Base-by-base conservation (phyloP, 1,140 invertebrate species). In the Xylocopa sonorina region DNA sequence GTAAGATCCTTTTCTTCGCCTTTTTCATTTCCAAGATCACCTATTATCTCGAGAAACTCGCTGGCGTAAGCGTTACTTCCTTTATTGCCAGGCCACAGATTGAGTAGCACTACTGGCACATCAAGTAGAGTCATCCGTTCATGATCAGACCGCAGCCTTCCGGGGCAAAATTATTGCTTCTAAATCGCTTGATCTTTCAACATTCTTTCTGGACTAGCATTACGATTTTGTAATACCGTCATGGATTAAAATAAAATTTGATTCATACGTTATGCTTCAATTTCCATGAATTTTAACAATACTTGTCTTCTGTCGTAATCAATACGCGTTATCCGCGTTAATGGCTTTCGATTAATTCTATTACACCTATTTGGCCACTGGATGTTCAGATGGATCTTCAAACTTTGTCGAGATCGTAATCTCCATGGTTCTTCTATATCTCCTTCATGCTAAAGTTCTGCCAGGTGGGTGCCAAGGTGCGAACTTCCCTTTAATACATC, bases 1-100 rank as follows among this genome's bases (percentile, higher is more conserved):
- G 29, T 48, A 41, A 62, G 14, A 21, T 21, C 27, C 67, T 55
- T 64, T 78, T 41, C 67, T 50, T 41, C 58, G 18, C 46, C 3
- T 72, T 73, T 72, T 32, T 68, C 63, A 78, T 84, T 81, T 85
- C 68, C 24, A 84, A 63, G 82, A 85, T 81, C 72, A 69, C 55
- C 80, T 46, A 77, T 84, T 72, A 63, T 79, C 79, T 58, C 34
- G 46, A 41, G 71, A 62, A 81, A 85, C 64, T 34, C 73, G 84
- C 84, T 81, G 69, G 73, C 78, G 83, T 84, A 81, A 85, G 84
- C 83, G 79, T 79, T 75, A 82, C 79, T 82, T 71, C 58, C 73
- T 77, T 82, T 79, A 85, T 82, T 82, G 84, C 64, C 80, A 24
- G 79, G 72, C 69, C 80, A 51, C 50, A 85, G 71, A 85, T 85